These are phyloP conservation scores for Chrysochloris asiatica DNA, from an alignment of 2,113 vertebrate species.

Conservation along the genomic window DNA sequence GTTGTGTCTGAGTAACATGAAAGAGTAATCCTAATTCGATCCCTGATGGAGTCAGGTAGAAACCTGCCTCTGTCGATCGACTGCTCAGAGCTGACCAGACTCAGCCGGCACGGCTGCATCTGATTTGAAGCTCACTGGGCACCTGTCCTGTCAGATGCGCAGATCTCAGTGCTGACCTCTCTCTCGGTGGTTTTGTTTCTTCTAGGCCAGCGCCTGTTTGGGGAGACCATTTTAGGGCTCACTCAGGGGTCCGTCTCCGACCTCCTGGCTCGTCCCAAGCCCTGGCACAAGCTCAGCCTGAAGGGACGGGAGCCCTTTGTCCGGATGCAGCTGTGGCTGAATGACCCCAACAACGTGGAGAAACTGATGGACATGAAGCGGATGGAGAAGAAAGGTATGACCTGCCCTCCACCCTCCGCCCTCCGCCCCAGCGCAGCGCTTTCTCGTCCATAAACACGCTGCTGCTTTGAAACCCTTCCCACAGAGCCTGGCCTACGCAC, in stretches of 20 bases:
- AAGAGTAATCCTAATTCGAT: not conserved
- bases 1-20: not conserved
- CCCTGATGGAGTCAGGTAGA: not conserved
- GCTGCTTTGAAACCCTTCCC: not conserved
- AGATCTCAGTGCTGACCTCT: not conserved
- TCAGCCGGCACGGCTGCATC: not conserved
- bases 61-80: not conserved
- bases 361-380: conserved; percentile 98
- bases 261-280: conserved; percentile 97
- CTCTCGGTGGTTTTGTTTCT: conserved; percentile 46
- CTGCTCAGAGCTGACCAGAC: not conserved
- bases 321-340: conserved; percentile 97
- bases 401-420: not conserved
- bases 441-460: no score
- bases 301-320: conserved; percentile 95
- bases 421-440: not conserved
- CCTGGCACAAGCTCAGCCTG: conserved; percentile 98
- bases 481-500: not conserved
- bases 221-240: conserved; percentile 97
- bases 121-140: not conserved
- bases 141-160: not conserved
- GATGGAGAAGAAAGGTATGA: conserved; percentile 96
- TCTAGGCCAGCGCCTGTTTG: conserved; percentile 97
- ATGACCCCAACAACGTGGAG: conserved; percentile 96
- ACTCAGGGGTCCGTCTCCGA: conserved; percentile 99